Percentiles rank a stretch among this genome's conserved stretches.
Conservation (phyloP, 37 sponge, comb jelly and placozoan species). For the Crambe crambe region DNA sequence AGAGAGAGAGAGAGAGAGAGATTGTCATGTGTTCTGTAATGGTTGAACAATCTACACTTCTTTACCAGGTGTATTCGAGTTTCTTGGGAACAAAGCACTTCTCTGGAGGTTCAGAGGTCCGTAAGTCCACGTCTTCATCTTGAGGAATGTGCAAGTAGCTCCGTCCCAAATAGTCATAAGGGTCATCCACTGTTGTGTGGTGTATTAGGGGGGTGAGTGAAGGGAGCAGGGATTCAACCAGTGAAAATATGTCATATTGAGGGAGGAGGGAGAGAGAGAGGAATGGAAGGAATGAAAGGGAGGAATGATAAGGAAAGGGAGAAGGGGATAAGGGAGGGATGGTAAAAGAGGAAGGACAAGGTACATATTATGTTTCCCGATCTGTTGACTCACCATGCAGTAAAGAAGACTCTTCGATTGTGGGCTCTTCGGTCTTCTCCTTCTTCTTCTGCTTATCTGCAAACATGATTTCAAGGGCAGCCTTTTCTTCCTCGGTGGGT, state of each 20-base stretch:
- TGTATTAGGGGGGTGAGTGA: no score
- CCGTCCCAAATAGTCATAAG: constrained; percentile 95
- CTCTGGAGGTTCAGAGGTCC: constrained; percentile 85
- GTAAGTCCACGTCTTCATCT: constrained; percentile 85
- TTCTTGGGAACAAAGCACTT: constrained; percentile 97
- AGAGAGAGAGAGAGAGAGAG: constrained; percentile 20
- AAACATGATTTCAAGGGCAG: constrained; percentile 79
- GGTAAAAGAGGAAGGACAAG: no score
- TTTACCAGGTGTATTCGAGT: constrained; percentile 88
- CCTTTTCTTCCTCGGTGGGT: constrained; percentile 88
- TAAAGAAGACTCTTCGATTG: constrained; percentile 75
- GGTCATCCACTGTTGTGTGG: constrained; percentile 91
- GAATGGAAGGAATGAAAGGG: no score
- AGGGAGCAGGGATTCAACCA: no score
- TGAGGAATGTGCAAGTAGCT: constrained; percentile 94
- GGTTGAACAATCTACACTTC: neutral
- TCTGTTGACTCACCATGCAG: constrained; percentile 88
- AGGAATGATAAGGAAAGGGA: no score
- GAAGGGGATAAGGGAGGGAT: no score
- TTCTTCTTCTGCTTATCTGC: constrained; percentile 75
- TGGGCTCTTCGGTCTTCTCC: constrained; percentile 68
- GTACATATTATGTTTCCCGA: no score
- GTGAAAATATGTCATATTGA: no score
- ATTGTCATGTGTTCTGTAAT: neutral
- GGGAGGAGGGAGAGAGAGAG: no score